Evolutionary conservation across 2,797 vertebrate species (phyloP), one percentile per base, ranked within the genome.

Genomic region (Serranus cabrilla): DNA sequence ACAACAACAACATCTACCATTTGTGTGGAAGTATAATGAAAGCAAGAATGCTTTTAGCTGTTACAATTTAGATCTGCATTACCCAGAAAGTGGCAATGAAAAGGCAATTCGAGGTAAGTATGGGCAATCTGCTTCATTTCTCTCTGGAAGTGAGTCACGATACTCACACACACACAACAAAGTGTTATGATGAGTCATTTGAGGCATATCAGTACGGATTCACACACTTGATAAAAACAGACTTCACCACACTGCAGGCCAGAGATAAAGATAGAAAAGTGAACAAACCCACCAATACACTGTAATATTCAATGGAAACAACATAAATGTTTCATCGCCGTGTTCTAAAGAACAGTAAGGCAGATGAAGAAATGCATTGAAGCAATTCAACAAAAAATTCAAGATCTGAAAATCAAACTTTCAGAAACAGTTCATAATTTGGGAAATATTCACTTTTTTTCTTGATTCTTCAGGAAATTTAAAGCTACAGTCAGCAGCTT

Each of bases 21-120:
- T 7, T 5, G 11, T 59, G 45, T 59, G 55, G 31, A 43, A 43
- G 18, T 34, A 31, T 17, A 34, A 34, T 55, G 25, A 45, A 56
- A 10, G 54, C 40, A 25, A 18, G 23, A 14, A 45, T n/a, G 40
- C 39, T 55, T 71, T 45, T 45, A 46, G 58, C 14, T 20, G 11
- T 58, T 25, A 23, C 11, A 34, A 16, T 21, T 60, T 12, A 13
- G 5, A 43, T 71, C 23, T 21, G 27, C 42, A 72, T 46, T 71
- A 55, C n/a, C 14, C 42, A 46, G 42, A 61, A 45, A 45, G 43
- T 45, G 42, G 43, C 43, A 45, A 45, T 45, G 43, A 45, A 45
- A 45, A 7, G 16, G 49, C 21, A 34, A 39, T 34, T 18, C 9
- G 13, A 43, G 25, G 17, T 43, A 45, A 55, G 31, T 52, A n/a